Percentiles rank a stretch among this genome's conserved stretches.
Evolutionary conservation across 2,113 vertebrate genomes (phyloP).

Genomic region (Miniopterus natalensis): DNA sequence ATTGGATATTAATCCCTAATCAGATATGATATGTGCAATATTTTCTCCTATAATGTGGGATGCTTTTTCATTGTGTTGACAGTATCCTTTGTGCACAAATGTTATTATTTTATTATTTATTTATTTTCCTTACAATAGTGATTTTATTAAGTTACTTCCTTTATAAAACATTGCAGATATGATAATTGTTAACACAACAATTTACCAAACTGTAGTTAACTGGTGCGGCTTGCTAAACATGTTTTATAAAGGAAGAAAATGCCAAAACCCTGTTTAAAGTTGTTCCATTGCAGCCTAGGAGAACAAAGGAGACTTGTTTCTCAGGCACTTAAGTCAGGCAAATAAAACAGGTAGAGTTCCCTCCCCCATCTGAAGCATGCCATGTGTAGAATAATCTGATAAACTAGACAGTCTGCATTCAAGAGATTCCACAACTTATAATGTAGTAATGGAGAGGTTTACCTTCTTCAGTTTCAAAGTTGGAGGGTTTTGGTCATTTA

Average conservation of each 20-base stretch:
- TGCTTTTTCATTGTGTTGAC: neutral
- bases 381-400: slow-evolving; percentile 77
- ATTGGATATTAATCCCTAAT: neutral
- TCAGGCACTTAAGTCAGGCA: slow-evolving; percentile 80
- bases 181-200: too few relatives aligned
- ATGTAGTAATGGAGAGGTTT: too few relatives aligned
- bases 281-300: too few relatives aligned
- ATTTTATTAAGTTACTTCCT: slow-evolving; percentile 99
- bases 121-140: slow-evolving; percentile 90
- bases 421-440: slow-evolving; percentile 34
- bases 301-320: slow-evolving; percentile 39
- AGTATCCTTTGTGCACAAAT: neutral
- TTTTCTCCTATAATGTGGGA: neutral
- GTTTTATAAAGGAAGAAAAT: too few relatives aligned
- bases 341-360: slow-evolving; percentile 81
- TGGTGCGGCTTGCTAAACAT: too few relatives aligned
- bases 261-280: too few relatives aligned
- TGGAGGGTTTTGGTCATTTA: too few relatives aligned
- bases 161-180: slow-evolving; percentile 88
- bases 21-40: neutral
- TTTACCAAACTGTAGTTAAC: too few relatives aligned
- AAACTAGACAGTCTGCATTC: slow-evolving; percentile 77
- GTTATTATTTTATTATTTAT: neutral
- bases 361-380: slow-evolving; percentile 74
- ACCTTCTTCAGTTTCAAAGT: too few relatives aligned